A percentile compares a stretch with the other conserved stretches of the same genome.
These are phyloP conservation scores for Agonum fuliginosum DNA, from an alignment of 2,888 invertebrate species.

Conservation along the genomic window DNA sequence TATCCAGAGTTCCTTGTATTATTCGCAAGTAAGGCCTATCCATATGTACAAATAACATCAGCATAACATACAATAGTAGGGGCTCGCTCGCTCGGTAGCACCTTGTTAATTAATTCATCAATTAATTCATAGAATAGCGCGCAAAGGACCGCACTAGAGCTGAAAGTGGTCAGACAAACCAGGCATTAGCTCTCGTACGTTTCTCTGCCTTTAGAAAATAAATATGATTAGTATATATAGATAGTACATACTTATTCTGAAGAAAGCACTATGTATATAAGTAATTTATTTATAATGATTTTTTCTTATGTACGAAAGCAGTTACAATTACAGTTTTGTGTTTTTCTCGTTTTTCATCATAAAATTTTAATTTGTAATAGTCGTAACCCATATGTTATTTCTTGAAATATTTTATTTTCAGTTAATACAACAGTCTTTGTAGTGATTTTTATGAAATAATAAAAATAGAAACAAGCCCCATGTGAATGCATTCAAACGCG, in stretches of 20 bases:
- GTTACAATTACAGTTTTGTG: constrained; percentile 57
- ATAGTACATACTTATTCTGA: constrained; percentile 62
- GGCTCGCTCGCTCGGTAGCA: constrained; percentile 64
- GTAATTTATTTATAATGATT: constrained; percentile 55
- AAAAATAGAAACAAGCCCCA: constrained; percentile 50
- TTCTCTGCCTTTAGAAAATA: constrained; percentile 49
- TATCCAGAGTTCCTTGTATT: constrained; percentile 66
- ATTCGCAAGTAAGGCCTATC: constrained; percentile 66
- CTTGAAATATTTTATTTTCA: constrained; percentile 50
- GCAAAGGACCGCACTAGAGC: constrained; percentile 11
- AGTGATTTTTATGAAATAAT: constrained; percentile 49
- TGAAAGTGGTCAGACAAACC: background rate
- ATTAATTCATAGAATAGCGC: constrained; percentile 56
- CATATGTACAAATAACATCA: constrained; percentile 64
- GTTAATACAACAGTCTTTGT: constrained; percentile 59
- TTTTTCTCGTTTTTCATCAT: constrained; percentile 45
- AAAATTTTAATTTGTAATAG: constrained; percentile 51
- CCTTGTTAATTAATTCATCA: constrained; percentile 59
- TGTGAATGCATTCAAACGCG: constrained; percentile 47
- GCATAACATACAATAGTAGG: constrained; percentile 62
- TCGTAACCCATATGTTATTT: constrained; percentile 52
- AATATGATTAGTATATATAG: constrained; percentile 60
- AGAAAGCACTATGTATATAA: constrained; percentile 67
- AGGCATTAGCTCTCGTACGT: background rate
- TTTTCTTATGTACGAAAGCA: constrained; percentile 60